Conservation (phyloP, 1,140 invertebrate species). For the Ceratina calcarata region DNA sequence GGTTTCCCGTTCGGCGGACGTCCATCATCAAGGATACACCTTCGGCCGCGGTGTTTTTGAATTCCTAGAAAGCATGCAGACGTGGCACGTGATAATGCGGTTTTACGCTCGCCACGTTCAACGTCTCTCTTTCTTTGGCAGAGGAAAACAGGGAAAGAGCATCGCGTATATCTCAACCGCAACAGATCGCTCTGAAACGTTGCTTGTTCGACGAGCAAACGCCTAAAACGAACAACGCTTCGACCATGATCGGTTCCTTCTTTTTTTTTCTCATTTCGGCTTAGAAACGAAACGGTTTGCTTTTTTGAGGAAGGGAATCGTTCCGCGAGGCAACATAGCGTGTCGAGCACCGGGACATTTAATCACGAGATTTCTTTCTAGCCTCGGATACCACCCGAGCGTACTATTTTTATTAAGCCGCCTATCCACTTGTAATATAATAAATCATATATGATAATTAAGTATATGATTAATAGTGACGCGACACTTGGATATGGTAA, state of each 20-base stretch:
- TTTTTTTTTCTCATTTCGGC: background rate
- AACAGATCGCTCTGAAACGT: conserved; percentile 33
- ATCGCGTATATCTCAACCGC: conserved; percentile 28
- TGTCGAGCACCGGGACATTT: conserved; percentile 19
- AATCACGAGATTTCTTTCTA: conserved; percentile 11
- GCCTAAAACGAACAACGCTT: conserved; percentile 5
- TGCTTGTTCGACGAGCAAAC: background rate
- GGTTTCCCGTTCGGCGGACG: background rate
- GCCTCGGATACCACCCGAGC: background rate
- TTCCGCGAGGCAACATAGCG: conserved; percentile 7
- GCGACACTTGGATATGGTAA: no score
- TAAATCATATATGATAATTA: no score
- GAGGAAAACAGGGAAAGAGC: background rate
- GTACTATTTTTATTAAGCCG: background rate
- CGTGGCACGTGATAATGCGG: conserved; percentile 47
- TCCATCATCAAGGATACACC: conserved; percentile 19
- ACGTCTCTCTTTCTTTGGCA: background rate
- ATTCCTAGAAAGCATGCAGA: conserved; percentile 22
- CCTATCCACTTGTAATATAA: no score
- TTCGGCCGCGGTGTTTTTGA: conserved; percentile 27
- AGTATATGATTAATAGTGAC: no score
- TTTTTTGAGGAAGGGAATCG: conserved; percentile 27
- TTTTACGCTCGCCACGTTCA: conserved; percentile 20
- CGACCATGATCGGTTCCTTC: conserved; percentile 26
- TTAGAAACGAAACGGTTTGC: conserved; percentile 23